These are phyloP conservation scores for Eulemur rubriventer DNA, from an alignment of 2,797 vertebrate species.

Conservation along the genomic window DNA sequence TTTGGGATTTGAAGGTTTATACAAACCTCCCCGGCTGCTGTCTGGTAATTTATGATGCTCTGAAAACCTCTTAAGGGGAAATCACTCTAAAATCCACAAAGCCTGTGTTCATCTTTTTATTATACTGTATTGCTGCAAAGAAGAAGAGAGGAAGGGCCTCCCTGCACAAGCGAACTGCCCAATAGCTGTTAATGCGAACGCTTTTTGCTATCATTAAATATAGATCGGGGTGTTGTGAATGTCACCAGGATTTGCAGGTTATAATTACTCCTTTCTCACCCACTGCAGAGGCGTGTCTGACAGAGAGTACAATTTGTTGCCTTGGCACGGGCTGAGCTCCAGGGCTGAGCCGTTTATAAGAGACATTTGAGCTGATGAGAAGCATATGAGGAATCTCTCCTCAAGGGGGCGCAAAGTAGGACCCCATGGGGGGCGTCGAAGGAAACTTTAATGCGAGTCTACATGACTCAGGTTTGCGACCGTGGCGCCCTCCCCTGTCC, in stretches of 20 bases:
- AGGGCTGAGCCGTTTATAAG: constrained; percentile 19
- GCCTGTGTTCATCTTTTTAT: constrained; percentile 29
- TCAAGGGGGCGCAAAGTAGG: neutral
- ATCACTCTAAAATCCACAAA: constrained; percentile 35
- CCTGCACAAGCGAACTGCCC: neutral
- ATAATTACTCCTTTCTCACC: neutral
- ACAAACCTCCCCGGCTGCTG: constrained; percentile 10
- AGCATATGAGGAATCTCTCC: neutral
- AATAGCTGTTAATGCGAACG: constrained; percentile 46
- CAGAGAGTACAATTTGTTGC: neutral
- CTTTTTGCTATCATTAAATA: constrained; percentile 57
- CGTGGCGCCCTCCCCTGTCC: rapidly evolving
- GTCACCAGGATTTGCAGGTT: neutral
- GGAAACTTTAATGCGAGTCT: neutral
- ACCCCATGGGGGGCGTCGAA: rapidly evolving
- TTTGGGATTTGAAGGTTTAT: constrained; percentile 37
- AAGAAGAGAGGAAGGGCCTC: neutral
- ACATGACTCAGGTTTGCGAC: neutral
- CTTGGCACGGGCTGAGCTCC: neutral
- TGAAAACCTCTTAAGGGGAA: constrained; percentile 21
- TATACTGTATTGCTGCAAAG: neutral
- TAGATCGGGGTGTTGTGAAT: constrained; percentile 48
- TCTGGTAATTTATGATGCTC: constrained; percentile 21
- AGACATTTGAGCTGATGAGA: neutral
- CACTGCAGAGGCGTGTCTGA: neutral